A percentile compares a stretch with the other conserved stretches of the same genome.
phyloP scores from a whole-genome alignment of 2,888 invertebrate species.

The Luffia ferchaultella region DNA sequence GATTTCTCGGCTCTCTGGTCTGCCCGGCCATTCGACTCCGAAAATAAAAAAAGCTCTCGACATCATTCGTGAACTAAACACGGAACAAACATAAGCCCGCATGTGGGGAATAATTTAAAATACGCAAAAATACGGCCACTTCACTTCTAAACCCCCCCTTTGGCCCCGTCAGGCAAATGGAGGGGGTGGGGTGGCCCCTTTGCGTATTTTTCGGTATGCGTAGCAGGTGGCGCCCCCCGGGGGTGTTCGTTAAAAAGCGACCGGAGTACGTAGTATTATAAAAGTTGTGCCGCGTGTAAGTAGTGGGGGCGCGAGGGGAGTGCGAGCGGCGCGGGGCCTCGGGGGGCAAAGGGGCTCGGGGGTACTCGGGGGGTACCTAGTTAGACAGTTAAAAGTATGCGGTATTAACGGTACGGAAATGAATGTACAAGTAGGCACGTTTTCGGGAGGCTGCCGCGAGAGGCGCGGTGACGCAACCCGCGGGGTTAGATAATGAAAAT shows the following conservation, averaged over 20 bases:
- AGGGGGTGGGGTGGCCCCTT: slow-evolving; percentile 31
- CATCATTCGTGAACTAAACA: slow-evolving; percentile 30
- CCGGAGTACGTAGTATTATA: slow-evolving; percentile 63
- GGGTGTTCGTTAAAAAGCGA: slow-evolving; percentile 64
- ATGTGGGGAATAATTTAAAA: slow-evolving; percentile 63
- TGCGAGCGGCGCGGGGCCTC: background rate
- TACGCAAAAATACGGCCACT: slow-evolving; percentile 65
- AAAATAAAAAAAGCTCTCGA: too few relatives aligned
- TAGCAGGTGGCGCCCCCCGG: slow-evolving; percentile 56
- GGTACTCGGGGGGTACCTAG: slow-evolving; percentile 42
- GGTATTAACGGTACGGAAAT: slow-evolving; percentile 67
- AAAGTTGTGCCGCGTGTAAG: slow-evolving; percentile 66
- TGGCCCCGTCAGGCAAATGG: slow-evolving; percentile 16
- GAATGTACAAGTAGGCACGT: slow-evolving; percentile 54
- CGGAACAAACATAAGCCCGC: slow-evolving; percentile 38
- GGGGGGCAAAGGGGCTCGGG: background rate
- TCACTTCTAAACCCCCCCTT: slow-evolving; percentile 43
- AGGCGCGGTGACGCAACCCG: slow-evolving; percentile 25
- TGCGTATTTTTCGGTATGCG: slow-evolving; percentile 64
- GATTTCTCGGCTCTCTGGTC: too few relatives aligned
- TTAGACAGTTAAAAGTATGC: slow-evolving; percentile 68
- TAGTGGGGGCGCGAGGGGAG: slow-evolving; percentile 41
- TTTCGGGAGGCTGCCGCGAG: slow-evolving; percentile 55
- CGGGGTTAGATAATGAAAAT: slow-evolving; percentile 62
- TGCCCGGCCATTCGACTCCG: too few relatives aligned